Evolutionary conservation across 2,888 invertebrate species (phyloP), one percentile per base, ranked within the genome.

Genomic region (Dryococelus australis): DNA sequence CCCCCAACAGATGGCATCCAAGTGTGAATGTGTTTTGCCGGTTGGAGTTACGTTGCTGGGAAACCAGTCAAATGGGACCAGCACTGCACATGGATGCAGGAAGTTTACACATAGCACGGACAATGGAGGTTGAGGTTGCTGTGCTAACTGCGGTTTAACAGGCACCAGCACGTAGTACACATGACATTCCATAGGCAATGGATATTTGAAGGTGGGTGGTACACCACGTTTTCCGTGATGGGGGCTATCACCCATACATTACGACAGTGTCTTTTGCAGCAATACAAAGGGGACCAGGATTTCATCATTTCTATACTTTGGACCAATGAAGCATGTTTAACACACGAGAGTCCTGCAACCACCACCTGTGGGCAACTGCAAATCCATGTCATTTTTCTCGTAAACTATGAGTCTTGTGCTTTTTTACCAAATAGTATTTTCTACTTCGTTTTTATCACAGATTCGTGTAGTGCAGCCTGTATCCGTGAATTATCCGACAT

Each of bases 91-190:
- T 80, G 26, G 26, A 80, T 80, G 80, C 28, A n/a, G n/a, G 80
- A 80, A 12, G 80, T 4, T 13, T 26, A 80, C 80, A 24, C 2
- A 20, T 0, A 20, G 28, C n/a, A 13, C 28, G n/a, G 26, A 80
- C 80, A 80, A 4, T n/a, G 80, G 80, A 16, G 12, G 12, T 80
- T n/a, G 80, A 80, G 80, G 80, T n/a, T 80, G 80, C 80, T n/a
- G 80, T 80, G n/a, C 80, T 80, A n/a, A 80, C 80, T n/a, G 80
- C 80, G 4, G 80, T 80, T 26, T 26, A 80, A n/a, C 26, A 24
- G 9, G 79, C n/a, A 79, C 79, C 79, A 79, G n/a, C 8, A 16
- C 24, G 20, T 27, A 79, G 79, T 24, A 80, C 24, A n/a, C 13
- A 0, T 80, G 80, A 80, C 80, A 80, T 28, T 80, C 4, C 80